phyloP scores from a whole-genome alignment of 2,797 vertebrate genomes.

The Sebastes elongatus region DNA sequence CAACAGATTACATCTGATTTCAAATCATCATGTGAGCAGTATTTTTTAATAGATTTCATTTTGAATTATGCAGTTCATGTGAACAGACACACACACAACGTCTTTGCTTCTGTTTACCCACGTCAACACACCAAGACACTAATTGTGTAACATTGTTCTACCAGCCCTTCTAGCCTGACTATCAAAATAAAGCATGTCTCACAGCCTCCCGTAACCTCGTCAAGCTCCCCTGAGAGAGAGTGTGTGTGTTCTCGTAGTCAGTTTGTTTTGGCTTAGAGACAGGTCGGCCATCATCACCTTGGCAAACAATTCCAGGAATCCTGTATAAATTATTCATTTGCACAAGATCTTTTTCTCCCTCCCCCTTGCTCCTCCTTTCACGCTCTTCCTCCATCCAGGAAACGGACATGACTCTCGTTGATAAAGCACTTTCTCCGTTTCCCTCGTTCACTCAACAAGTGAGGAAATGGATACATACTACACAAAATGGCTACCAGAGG shows the following conservation, averaged over 20 bases:
- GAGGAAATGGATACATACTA: conserved; percentile 38
- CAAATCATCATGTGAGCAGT: conserved; percentile 3
- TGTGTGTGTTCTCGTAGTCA: conserved; percentile 66
- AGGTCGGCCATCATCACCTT: conserved; percentile 87
- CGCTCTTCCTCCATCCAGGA: conserved; percentile 59
- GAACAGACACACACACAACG: neutral
- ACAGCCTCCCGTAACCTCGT: conserved; percentile 67
- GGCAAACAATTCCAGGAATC: conserved; percentile 88
- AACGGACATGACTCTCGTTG: conserved; percentile 62
- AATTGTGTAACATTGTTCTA: conserved; percentile 49
- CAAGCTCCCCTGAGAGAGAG: conserved; percentile 58
- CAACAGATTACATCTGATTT: conserved; percentile 48
- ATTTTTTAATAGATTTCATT: conserved; percentile 1
- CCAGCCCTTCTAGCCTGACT: conserved; percentile 35
- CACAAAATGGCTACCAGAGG: conserved; percentile 37
- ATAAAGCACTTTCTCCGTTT: conserved; percentile 61
- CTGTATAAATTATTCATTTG: conserved; percentile 87
- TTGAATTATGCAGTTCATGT: conserved; percentile 23
- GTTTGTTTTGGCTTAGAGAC: conserved; percentile 86
- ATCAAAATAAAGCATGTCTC: conserved; percentile 69
- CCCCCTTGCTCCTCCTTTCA: conserved; percentile 42
- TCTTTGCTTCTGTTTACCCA: neutral
- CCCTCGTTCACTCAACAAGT: conserved; percentile 54
- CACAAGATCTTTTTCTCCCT: conserved; percentile 69
- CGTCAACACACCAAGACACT: conserved; percentile 23